phyloP scores from a whole-genome alignment of 2,797 vertebrate genomes.

The Microctenopoma steveboyesi region DNA sequence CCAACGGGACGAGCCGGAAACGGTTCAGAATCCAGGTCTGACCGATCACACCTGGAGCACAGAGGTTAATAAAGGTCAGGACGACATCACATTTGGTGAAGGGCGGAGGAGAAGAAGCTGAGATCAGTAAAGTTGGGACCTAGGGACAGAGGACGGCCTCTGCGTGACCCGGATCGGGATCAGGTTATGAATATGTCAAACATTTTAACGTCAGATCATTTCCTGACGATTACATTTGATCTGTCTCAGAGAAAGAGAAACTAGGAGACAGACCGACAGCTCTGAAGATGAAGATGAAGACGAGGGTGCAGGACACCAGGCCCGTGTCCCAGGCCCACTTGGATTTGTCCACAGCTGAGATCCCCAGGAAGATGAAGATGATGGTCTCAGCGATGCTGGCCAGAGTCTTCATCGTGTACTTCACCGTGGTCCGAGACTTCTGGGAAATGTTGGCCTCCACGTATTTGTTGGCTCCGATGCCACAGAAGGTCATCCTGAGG shows the following conservation, averaged over 20 bases:
- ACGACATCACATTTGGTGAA: background rate
- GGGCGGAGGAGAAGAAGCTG: background rate
- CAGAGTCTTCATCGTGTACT: constrained; percentile 97
- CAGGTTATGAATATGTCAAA: too few species aligned
- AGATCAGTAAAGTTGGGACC: background rate
- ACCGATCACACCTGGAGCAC: constrained; percentile 88
- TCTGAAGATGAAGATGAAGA: constrained; percentile 95
- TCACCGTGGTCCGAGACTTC: constrained; percentile 95
- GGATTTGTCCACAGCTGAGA: constrained; percentile 94
- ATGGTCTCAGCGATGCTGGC: constrained; percentile 96
- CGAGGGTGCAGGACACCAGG: constrained; percentile 91
- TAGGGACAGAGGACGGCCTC: background rate
- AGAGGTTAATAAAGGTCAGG: constrained; percentile 1
- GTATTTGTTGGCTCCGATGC: constrained; percentile 95
- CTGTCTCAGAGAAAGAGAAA: too few species aligned
- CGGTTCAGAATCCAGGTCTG: constrained; percentile 94
- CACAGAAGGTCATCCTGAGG: constrained; percentile 93
- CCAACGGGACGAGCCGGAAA: constrained; percentile 92
- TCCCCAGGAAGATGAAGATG: constrained; percentile 97
- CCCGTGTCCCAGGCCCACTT: constrained; percentile 98
- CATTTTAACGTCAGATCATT: too few species aligned
- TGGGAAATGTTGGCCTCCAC: constrained; percentile 98
- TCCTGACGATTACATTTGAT: too few species aligned
- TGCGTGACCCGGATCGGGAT: too few species aligned
- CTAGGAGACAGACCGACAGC: constrained; percentile 81